phyloP scores from a whole-genome alignment of 2,797 vertebrate genomes.

The Gastrophryne carolinensis region DNA sequence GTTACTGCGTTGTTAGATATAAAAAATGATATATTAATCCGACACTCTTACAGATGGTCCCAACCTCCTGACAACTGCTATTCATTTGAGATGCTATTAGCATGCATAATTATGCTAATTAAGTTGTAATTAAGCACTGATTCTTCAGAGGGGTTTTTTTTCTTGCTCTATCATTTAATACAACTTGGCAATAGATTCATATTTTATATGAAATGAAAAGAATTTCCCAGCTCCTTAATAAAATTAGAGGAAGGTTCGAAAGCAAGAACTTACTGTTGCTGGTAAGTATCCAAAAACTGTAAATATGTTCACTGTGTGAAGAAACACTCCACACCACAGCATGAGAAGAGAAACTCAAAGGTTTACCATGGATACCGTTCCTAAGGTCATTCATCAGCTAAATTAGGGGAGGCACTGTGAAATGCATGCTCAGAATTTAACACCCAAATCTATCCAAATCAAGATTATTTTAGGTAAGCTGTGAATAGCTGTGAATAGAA shows the following conservation, averaged over 20 bases:
- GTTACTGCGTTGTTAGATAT: constrained; percentile 96
- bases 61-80: constrained; percentile 99
- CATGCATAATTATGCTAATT: constrained; percentile 99
- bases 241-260: constrained; percentile 59
- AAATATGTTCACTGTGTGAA: neutral
- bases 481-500: neutral
- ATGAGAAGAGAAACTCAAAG: constrained; percentile 19
- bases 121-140: constrained; percentile 99
- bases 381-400: neutral
- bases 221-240: constrained; percentile 69
- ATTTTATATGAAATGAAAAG: constrained; percentile 73
- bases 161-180: constrained; percentile 95
- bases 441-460: neutral
- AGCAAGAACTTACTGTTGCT: constrained; percentile 19
- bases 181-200: constrained; percentile 89
- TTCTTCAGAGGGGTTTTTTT: constrained; percentile 97
- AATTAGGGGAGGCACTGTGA: neutral
- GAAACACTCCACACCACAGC: neutral
- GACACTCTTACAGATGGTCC: constrained; percentile 98
- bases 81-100: constrained; percentile 99
- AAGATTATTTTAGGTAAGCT: too few species aligned
- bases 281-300: neutral
- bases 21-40: constrained; percentile 99
- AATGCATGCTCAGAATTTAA: neutral
- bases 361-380: constrained; percentile 43